Percentiles rank a stretch among this genome's conserved stretches.
phyloP scores from a whole-genome alignment of 35 echinoderm and acorn worm species.

The Stichopus chloronotus region DNA sequence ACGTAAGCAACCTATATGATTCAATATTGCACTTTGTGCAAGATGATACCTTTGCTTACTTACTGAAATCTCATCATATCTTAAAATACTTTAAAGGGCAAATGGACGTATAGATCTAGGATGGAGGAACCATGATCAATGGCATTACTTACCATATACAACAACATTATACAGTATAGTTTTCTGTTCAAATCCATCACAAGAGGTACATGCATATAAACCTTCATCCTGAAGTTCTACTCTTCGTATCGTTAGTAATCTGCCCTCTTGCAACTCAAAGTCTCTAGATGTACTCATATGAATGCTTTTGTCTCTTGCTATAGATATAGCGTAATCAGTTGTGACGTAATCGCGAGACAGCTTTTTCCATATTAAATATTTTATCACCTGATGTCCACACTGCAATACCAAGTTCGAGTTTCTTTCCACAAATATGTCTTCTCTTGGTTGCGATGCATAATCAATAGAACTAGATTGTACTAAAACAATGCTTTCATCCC shows the following conservation, averaged over 20 bases:
- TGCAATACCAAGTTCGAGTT: neutral
- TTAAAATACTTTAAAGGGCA: neutral
- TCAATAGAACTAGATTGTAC: neutral
- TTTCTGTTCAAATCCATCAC: no score
- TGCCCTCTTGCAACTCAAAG: no score
- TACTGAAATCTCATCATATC: neutral
- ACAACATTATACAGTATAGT: neutral
- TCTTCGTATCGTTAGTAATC: no score
- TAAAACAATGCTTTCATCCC: neutral
- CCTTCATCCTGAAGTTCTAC: no score
- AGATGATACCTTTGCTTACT: neutral
- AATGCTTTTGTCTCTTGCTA: neutral
- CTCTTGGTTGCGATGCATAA: neutral
- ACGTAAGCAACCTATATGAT: no score
- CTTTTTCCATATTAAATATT: conserved; percentile 7
- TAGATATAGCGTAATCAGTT: neutral
- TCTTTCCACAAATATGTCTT: neutral
- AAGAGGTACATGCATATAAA: no score
- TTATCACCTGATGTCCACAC: neutral
- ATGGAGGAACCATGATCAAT: neutral
- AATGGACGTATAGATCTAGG: no score
- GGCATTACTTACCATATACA: neutral
- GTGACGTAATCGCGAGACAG: neutral
- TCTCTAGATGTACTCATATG: neutral
- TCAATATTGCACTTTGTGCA: neutral